These are phyloP conservation scores for Alfaro cultratus DNA, from an alignment of 2,797 vertebrate genomes.

Conservation along the genomic window DNA sequence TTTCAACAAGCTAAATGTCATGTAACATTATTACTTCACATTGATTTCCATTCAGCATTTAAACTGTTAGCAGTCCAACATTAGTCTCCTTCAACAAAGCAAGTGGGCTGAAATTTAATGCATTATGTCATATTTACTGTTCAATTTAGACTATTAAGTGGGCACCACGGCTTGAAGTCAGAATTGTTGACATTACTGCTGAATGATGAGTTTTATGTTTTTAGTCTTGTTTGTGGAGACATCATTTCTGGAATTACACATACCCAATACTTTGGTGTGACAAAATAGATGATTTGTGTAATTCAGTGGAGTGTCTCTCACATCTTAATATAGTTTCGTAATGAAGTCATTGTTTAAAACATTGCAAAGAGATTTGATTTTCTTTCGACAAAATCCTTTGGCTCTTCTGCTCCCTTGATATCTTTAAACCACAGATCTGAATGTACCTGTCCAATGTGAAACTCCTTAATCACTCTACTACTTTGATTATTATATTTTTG, in stretches of 20 bases:
- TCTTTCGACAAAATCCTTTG: not conserved
- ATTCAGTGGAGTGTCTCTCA: not conserved
- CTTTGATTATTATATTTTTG: not conserved
- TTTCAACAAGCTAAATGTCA: not conserved
- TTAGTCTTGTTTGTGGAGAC: not conserved
- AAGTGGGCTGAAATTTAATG: not conserved
- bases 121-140: not conserved
- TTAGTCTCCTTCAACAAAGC: not conserved
- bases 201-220: not conserved
- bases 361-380: not conserved
- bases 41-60: not conserved
- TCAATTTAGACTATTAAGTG: not conserved
- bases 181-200: not conserved
- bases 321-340: not conserved
- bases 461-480: not conserved
- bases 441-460: not conserved
- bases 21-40: not conserved
- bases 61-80: not conserved
- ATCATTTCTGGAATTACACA: not conserved
- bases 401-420: not conserved
- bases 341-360: not conserved
- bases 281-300: not conserved
- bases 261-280: not conserved
- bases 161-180: not conserved
- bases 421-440: not conserved